These are phyloP conservation scores for Pseudoatta argentina DNA, from an alignment of 1,140 invertebrate species.

Conservation along the genomic window DNA sequence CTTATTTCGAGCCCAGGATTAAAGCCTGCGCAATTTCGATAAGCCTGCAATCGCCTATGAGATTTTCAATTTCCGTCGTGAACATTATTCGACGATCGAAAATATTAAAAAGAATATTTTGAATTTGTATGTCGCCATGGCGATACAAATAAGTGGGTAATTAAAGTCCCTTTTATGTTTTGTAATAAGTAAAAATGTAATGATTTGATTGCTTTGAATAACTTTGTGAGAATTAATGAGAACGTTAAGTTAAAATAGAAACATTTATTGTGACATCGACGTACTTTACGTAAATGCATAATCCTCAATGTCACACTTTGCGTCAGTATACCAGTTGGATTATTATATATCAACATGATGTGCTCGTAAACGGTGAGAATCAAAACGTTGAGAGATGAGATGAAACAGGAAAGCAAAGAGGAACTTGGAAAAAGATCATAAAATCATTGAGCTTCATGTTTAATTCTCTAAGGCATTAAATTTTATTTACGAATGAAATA, in stretches of 20 bases:
- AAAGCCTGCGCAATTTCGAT: slow-evolving; percentile 18
- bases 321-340: slow-evolving; percentile 17
- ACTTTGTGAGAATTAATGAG: not conserved
- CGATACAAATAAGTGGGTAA: not conserved
- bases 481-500: not conserved
- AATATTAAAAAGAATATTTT: not conserved
- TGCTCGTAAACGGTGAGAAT: slow-evolving; percentile 23
- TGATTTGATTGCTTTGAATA: not conserved
- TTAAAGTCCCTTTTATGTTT: not conserved
- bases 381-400: not conserved
- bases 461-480: not conserved
- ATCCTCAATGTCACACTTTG: slow-evolving; percentile 19
- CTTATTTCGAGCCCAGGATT: slow-evolving; percentile 1
- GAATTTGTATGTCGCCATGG: not conserved
- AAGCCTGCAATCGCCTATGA: not conserved
- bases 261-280: not conserved
- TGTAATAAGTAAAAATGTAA: not conserved
- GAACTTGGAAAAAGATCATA: not conserved
- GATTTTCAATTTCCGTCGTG: slow-evolving; percentile 18
- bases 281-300: slow-evolving; percentile 33
- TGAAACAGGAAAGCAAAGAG: not conserved
- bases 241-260: not conserved
- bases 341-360: not conserved
- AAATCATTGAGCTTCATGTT: not conserved
- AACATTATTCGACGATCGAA: not conserved